Conservation (phyloP, 2,113 vertebrate species). For the Stictonetta naevosa region DNA sequence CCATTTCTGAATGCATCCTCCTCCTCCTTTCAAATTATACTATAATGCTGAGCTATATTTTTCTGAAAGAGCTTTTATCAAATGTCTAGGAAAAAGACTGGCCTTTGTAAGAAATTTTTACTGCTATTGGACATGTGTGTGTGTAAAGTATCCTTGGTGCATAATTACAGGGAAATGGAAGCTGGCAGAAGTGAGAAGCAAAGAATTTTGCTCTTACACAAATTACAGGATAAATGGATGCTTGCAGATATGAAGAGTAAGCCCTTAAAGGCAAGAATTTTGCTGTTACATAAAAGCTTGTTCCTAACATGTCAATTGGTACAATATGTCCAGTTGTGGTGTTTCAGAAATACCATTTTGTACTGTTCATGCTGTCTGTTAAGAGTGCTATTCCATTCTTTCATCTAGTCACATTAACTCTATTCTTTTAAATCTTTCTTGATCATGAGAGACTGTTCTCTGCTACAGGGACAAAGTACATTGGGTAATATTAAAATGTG, state of each 20-base stretch:
- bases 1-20: background rate
- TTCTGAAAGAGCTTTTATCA: background rate
- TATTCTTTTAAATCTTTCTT: background rate
- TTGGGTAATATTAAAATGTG: background rate
- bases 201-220: background rate
- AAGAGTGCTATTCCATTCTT: background rate
- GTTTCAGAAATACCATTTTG: conserved; percentile 7
- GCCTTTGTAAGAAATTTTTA: background rate
- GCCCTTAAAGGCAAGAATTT: background rate
- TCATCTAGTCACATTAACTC: background rate
- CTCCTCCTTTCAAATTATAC: background rate
- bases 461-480: background rate
- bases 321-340: background rate
- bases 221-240: background rate
- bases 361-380: background rate
- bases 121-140: background rate
- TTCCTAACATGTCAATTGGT: background rate
- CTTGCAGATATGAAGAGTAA: background rate
- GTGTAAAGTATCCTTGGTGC: background rate
- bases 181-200: background rate
- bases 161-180: background rate
- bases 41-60: background rate
- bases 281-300: conserved; percentile 6
- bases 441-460: background rate
- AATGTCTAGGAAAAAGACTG: background rate